Conservation (phyloP, 1,140 invertebrate genomes). For the Thrips palmi region DNA sequence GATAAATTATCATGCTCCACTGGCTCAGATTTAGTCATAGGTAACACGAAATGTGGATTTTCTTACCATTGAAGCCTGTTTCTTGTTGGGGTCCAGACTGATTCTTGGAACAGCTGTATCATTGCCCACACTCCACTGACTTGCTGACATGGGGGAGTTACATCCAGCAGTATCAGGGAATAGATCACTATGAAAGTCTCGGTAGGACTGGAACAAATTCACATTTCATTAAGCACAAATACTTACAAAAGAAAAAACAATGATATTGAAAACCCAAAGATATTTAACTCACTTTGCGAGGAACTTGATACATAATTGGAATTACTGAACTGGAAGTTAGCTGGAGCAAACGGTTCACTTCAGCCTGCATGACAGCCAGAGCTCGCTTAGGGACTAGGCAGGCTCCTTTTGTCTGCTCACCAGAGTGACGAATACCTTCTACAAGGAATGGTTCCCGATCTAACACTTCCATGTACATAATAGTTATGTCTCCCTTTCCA, state of each 20-base stretch:
- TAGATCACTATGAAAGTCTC: constrained; percentile 82
- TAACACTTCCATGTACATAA: constrained; percentile 67
- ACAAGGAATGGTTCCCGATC: constrained; percentile 69
- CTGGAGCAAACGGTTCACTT: constrained; percentile 78
- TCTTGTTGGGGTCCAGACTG: constrained; percentile 54
- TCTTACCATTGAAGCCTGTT: no score
- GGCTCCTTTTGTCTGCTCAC: constrained; percentile 81
- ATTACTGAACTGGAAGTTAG: constrained; percentile 69
- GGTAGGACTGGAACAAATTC: constrained; percentile 47
- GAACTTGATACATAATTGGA: constrained; percentile 85
- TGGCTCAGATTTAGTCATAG: no score
- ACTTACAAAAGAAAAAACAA: constrained; percentile 4
- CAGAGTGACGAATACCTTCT: constrained; percentile 61
- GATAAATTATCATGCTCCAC: no score
- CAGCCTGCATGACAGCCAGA: constrained; percentile 82
- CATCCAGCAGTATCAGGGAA: constrained; percentile 73
- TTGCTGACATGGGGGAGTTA: constrained; percentile 50
- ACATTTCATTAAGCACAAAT: constrained; percentile 1
- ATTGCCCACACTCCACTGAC: constrained; percentile 57
- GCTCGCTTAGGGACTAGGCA: constrained; percentile 81
- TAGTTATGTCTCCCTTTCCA: constrained; percentile 81
- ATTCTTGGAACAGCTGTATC: constrained; percentile 55
- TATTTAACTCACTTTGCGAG: constrained; percentile 47
- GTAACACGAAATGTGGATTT: no score
- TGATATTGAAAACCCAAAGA: neutral